Evolutionary conservation across 2,888 invertebrate genomes (phyloP).

Genomic region (Ormyrus thymus): DNA sequence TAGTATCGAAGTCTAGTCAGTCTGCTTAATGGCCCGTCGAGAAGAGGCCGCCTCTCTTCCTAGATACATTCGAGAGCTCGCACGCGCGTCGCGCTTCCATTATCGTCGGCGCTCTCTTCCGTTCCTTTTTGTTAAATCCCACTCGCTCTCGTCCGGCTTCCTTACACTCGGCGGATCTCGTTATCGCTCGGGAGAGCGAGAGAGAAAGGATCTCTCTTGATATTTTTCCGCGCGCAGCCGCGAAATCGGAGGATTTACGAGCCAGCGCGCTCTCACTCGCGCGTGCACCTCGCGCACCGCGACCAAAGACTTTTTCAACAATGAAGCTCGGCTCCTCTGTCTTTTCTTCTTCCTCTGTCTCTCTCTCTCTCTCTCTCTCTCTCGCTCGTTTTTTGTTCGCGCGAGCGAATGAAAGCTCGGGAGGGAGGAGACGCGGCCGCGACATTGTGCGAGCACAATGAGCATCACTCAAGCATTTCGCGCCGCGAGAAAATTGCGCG

Average conservation of each 20-base stretch:
- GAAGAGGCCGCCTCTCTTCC: constrained; percentile 68
- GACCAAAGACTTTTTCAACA: constrained; percentile 6
- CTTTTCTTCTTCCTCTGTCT: constrained; percentile 1
- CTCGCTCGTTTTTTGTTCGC: neutral
- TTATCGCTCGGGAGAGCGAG: neutral
- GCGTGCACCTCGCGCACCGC: neutral
- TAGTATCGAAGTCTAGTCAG: constrained; percentile 64
- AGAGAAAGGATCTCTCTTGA: constrained; percentile 7
- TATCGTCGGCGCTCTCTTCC: neutral
- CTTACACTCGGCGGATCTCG: constrained; percentile 52
- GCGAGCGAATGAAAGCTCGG: constrained; percentile 12
- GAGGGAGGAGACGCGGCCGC: constrained; percentile 2
- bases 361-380: constrained; percentile 7
- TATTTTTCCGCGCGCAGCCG: neutral
- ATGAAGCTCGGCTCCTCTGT: constrained; percentile 25
- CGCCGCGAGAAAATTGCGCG: constrained; percentile 60
- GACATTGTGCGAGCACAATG: constrained; percentile 48
- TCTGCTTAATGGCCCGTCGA: constrained; percentile 73
- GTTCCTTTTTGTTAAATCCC: constrained; percentile 3
- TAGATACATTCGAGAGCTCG: neutral
- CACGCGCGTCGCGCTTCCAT: constrained; percentile 12
- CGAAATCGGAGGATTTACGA: constrained; percentile 39
- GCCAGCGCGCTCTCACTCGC: constrained; percentile 30
- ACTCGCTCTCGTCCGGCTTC: constrained; percentile 11
- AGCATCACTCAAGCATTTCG: constrained; percentile 58